These are phyloP conservation scores for Scomber scombrus DNA, from an alignment of 2,113 vertebrate species.

Conservation along the genomic window DNA sequence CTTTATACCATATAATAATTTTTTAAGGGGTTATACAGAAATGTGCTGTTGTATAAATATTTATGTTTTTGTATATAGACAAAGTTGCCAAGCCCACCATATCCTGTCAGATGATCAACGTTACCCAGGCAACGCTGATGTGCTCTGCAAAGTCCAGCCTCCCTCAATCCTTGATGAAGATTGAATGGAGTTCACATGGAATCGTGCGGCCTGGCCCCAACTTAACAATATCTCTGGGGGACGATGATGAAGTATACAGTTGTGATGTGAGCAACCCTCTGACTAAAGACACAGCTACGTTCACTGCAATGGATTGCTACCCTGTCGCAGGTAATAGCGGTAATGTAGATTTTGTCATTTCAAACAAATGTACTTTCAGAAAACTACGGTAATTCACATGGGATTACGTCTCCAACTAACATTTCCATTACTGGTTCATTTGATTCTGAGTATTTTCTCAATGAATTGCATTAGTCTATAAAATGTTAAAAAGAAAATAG, in stretches of 20 bases:
- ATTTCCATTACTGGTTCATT: too few species aligned
- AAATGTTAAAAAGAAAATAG: too few species aligned
- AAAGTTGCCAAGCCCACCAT: slow-evolving; percentile 55
- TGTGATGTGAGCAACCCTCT: slow-evolving; percentile 68
- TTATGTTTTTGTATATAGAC: slow-evolving; percentile 40
- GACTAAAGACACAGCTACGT: slow-evolving; percentile 17
- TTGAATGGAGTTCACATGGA: slow-evolving; percentile 50
- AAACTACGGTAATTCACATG: background rate
- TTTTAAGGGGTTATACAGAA: too few species aligned
- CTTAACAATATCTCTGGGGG: slow-evolving; percentile 42
- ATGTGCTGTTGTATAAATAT: background rate
- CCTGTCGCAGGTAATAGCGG: background rate
- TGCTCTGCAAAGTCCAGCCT: slow-evolving; percentile 49
- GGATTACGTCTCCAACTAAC: too few species aligned
- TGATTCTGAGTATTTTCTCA: too few species aligned
- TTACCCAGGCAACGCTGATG: slow-evolving; percentile 30
- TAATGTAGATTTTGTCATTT: background rate
- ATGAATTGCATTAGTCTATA: too few species aligned
- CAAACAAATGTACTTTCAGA: background rate
- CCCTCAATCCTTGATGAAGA: background rate
- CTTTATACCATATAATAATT: too few species aligned
- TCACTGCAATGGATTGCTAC: slow-evolving; percentile 67
- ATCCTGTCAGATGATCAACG: slow-evolving; percentile 47
- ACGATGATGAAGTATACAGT: slow-evolving; percentile 23
- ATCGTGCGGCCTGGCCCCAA: background rate